Base-by-base conservation (phyloP, 2,113 vertebrate genomes). In the Oceanites oceanicus region DNA sequence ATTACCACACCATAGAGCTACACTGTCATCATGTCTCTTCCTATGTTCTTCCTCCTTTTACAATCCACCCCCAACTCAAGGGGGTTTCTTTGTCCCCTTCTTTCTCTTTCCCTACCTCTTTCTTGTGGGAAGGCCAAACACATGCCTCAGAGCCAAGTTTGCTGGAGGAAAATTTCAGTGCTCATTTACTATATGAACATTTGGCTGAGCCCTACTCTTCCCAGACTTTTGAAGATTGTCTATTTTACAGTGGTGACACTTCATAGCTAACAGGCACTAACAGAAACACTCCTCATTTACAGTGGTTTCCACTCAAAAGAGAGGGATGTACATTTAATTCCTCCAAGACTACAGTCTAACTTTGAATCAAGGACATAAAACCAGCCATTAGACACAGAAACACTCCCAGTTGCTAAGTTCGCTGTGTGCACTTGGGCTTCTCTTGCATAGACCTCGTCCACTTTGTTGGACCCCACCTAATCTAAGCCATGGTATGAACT, bases 241-340 rank as follows among this genome's bases (percentile, higher is more conserved):
- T 89, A 1, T 76, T 88, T 81, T 75, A 70, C 53, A 90, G 38
- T 79, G 84, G 62, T 87, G 91, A 92, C 71, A 89, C 38, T 79
- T 89, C 50, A 82, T 79, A 75, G 84, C 91, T 83, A 79, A 96
- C 73, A 92, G 89, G 81, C 74, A 92, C 42, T 90, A 85, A 92
- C 15, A 87, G 65, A 95, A 95, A 93, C 34, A 82, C 29, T 90
- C 45, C 27, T 53, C 49, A 45, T 62, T 90, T 86, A 85, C 65
- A 94, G 68, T 68, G 20, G 53, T 94, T 91, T 91, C 62, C 27
- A 86, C 68, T 78, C 84, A 78, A 67, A 88, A 84, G 66, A 91
- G 52, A 34, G 56, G 47, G 58, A 75, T 53, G 11, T 76, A 67
- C 55, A 85, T 73, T 73, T 79, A 90, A 91, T 79, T 52, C 62